These are phyloP conservation scores for Muntiacus muntjak DNA, from an alignment of 2,113 vertebrate genomes.

Conservation along the genomic window DNA sequence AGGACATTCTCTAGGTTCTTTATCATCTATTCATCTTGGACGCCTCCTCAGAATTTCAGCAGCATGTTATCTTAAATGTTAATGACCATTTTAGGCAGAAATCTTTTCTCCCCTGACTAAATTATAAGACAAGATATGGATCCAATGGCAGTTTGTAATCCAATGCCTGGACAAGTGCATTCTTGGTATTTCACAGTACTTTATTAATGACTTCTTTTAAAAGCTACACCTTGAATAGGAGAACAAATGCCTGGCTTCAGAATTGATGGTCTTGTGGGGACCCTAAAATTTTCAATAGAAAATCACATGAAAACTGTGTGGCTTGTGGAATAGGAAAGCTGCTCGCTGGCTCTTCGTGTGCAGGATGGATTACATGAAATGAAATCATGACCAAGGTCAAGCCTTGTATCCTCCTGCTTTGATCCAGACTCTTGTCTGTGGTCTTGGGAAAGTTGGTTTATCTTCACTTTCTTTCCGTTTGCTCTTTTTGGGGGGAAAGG, in stretches of 20 bases:
- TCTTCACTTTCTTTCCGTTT: neutral
- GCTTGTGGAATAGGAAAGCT: neutral
- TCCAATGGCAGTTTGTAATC: neutral
- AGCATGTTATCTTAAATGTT: neutral
- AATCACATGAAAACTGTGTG: neutral
- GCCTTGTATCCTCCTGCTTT: neutral
- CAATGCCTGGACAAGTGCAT: neutral
- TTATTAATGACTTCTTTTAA: slow-evolving; percentile 14
- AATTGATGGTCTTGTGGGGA: neutral
- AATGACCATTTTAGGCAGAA: neutral
- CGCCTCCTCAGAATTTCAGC: neutral
- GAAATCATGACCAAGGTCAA: neutral
- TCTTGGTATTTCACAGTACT: neutral
- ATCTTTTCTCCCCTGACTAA: neutral
- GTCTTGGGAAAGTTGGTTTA: neutral
- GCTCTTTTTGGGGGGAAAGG: neutral
- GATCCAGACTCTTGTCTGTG: neutral
- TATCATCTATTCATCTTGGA: neutral
- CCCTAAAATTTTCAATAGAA: neutral
- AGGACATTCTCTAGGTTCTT: slow-evolving; percentile 14
- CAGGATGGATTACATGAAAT: neutral
- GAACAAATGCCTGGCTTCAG: neutral
- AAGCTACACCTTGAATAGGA: neutral
- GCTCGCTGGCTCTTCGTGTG: fast-evolving
- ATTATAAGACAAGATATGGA: neutral